Percentiles rank a stretch among this genome's conserved stretches.
These are phyloP conservation scores for Halictus rubicundus DNA, from an alignment of 1,140 invertebrate genomes.

Conservation along the genomic window DNA sequence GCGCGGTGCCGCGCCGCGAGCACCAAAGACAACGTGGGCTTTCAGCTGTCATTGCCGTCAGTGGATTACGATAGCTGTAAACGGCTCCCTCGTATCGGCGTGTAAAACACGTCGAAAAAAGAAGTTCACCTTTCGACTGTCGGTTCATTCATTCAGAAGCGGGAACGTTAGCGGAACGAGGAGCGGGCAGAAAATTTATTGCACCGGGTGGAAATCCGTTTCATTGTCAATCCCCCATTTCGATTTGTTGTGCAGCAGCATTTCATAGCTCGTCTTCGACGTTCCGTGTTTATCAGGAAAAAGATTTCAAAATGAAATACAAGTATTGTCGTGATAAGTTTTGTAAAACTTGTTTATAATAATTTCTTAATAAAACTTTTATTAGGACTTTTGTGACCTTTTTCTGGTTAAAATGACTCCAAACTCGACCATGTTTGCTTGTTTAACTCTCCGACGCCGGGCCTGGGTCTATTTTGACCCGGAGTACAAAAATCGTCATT, in stretches of 20 bases:
- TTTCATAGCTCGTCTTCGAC: neutral
- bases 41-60: slow-evolving; percentile 39
- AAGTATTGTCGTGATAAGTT: no score
- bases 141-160: slow-evolving; percentile 30
- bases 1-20: neutral
- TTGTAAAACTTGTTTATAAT: no score
- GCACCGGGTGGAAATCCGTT: slow-evolving; percentile 21
- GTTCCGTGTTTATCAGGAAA: neutral
- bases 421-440: no score
- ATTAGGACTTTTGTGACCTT: no score
- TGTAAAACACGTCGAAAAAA: slow-evolving; percentile 28
- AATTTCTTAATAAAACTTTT: no score
- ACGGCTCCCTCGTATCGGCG: slow-evolving; percentile 13
- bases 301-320: neutral
- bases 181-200: slow-evolving; percentile 26
- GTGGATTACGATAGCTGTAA: slow-evolving; percentile 39
- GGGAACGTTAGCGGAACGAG: neutral
- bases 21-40: slow-evolving; percentile 44
- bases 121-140: slow-evolving; percentile 35
- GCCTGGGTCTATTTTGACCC: no score
- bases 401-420: no score
- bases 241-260: neutral
- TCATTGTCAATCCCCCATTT: slow-evolving; percentile 26
- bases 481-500: no score
- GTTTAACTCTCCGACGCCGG: no score